Percentiles rank a stretch among this genome's conserved stretches.
phyloP scores from a whole-genome alignment of 37 sponge, comb jelly and placozoan species.

The Eunapius fragilis region DNA sequence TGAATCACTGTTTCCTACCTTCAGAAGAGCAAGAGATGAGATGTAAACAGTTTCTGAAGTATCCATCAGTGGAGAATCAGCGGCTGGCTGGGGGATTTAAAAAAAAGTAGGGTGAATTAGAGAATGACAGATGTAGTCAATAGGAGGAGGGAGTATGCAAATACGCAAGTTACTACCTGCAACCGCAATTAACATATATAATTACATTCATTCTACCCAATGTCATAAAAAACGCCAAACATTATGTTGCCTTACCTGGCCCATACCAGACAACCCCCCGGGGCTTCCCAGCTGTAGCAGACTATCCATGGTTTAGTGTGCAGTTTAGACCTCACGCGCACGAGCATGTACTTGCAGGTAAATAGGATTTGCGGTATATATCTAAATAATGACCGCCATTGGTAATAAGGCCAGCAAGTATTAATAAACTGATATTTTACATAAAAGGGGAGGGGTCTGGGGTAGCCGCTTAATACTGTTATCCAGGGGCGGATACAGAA shows the following conservation, averaged over 20 bases:
- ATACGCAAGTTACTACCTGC: neutral
- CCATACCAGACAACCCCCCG: slow-evolving; percentile 77
- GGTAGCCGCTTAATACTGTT: no score
- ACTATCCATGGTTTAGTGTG: slow-evolving; percentile 52
- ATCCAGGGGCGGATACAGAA: no score
- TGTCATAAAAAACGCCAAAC: neutral
- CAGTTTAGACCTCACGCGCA: neutral
- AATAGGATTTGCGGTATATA: no score
- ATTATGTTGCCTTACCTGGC: slow-evolving; percentile 55
- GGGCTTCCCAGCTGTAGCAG: slow-evolving; percentile 69
- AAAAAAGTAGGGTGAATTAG: neutral
- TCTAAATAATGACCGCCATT: no score
- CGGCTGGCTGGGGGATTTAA: slow-evolving; percentile 8
- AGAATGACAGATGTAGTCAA: neutral
- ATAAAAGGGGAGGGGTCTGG: no score
- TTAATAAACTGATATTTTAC: no score
- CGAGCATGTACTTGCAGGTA: no score
- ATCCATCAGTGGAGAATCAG: slow-evolving; percentile 89
- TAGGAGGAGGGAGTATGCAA: neutral
- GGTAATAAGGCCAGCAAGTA: no score
- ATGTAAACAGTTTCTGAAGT: slow-evolving; percentile 99
- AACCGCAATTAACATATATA: no score
- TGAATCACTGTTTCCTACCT: slow-evolving; percentile 32
- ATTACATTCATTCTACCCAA: neutral
- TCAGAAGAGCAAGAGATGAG: slow-evolving; percentile 96